phyloP scores from a whole-genome alignment of 23 tunicate species.

The Halocynthia roretzi region DNA sequence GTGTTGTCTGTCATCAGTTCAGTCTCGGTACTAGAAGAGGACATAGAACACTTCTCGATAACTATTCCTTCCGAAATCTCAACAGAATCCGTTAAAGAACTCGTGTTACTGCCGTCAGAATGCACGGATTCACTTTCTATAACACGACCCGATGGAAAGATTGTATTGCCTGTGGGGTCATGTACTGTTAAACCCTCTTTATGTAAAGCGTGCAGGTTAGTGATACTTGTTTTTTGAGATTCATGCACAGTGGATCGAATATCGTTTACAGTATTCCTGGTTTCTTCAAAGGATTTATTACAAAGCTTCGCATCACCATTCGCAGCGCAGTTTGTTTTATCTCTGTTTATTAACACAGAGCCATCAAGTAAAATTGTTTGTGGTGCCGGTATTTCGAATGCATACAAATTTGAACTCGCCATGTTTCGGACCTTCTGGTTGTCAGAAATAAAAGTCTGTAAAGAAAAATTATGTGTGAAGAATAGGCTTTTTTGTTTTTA shows the following conservation, averaged over 20 bases:
- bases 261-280: constrained; percentile 23
- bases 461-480: neutral
- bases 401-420: constrained; percentile 39
- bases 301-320: neutral
- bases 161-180: neutral
- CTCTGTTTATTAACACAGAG: neutral
- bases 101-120: no score
- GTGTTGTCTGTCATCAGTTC: no score
- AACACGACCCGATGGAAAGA: no score
- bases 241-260: constrained; percentile 23
- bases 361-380: constrained; percentile 14
- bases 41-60: no score
- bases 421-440: constrained; percentile 48
- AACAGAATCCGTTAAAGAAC: no score
- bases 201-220: constrained; percentile 55
- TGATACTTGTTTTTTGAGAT: constrained; percentile 45
- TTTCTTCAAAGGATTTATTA: neutral
- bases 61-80: no score
- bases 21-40: no score
- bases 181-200: constrained; percentile 1
- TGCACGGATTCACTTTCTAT: no score
- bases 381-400: constrained; percentile 77
- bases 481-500: no score
- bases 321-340: neutral
- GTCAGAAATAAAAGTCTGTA: constrained; percentile 61